Evolutionary conservation across 2,113 vertebrate species (phyloP), one percentile per base, ranked within the genome.

Genomic region (Elachura formosa): DNA sequence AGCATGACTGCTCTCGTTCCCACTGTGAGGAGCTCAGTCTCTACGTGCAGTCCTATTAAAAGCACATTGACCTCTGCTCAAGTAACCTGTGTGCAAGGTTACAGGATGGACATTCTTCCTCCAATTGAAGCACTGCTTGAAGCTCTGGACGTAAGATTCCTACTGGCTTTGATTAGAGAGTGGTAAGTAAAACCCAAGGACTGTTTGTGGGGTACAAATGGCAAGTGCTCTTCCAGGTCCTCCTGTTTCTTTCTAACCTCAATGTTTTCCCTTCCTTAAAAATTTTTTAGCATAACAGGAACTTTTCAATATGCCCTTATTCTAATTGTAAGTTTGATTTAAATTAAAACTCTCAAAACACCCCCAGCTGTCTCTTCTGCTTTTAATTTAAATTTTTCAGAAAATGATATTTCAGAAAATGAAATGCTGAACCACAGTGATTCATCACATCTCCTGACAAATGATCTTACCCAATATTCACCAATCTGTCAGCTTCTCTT

Each of bases 391-490:
- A 82, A 48, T 79, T 91, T 86, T 93, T 74, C 71, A 85, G 78
- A 73, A 90, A 91, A 93, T 17, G 8, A 95, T 94, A 62, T 82
- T 91, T 74, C 78, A 62, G 84, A 77, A 93, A 95, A 85, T 73
- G 51, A 95, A 91, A 94, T 36, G 90, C 92, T 86, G 46, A 7
- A 4, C 66, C 54, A 54, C 45, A 73, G 75, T 76, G 94, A 93
- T 82, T 92, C 81, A 94, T 82, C 89, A 45, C 14, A 5, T 59
- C 81, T 93, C 66, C 67, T 83, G 87, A 87, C 72, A 94, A 91
- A 90, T 5, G 43, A 91, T 85, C 62, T 66, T 83, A 93, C 63
- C 91, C 84, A 66, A 75, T 74, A 95, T 23, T 86, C 92, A 62
- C 88, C 88, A 87, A 24, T 59, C 84, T 90, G 78, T 54, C 93